Base-by-base conservation (phyloP, 1,140 invertebrate species). In the Orius insidiosus region DNA sequence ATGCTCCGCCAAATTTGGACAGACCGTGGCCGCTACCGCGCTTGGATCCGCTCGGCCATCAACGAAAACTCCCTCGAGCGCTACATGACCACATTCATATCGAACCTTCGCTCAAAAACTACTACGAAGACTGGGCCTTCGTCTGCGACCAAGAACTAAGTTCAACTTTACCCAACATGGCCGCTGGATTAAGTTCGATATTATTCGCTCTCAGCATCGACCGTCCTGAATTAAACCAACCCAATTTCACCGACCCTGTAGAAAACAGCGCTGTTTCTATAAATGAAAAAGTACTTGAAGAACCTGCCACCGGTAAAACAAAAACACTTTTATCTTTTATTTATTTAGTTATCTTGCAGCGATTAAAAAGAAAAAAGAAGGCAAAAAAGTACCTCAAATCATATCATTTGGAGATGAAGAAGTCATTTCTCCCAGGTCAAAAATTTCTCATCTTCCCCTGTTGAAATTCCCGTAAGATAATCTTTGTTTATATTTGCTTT, bases 151-250 rank as follows among this genome's bases (percentile, higher is more conserved):
- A 75, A 52, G 83, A 89, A 60, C 70, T 73, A 52, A 75, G 69
- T 50, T 75, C 70, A 51, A 71, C 82, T 61, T 62, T 93, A n/a
- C n/a, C n/a, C n/a, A n/a, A n/a, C n/a, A n/a, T n/a, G n/a, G 84
- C 49, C 67, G n/a, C n/a, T n/a, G n/a, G n/a, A n/a, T n/a, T 92
- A 56, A 77, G 75, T 50, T 79, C 83, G 33, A 80, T 93, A 59
- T 68, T 92, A 52, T 94, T 94, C 68, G 88, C 88, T 16, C 78
- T 93, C 56, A 83, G 75, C 56, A 83, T 90, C 53, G 86, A 93
- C 61, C 85, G 83, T 64, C 63, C 74, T 45, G 80, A 84, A 59
- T 65, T 92, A 34, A 85, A 90, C 66, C 66, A 71, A 42, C 36
- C 45, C 56, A 60, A 63, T 61, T 24, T 15, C 31, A 13, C 9